Evolutionary conservation across 2,797 vertebrate genomes (phyloP).

Genomic region (Myripristis murdjan): DNA sequence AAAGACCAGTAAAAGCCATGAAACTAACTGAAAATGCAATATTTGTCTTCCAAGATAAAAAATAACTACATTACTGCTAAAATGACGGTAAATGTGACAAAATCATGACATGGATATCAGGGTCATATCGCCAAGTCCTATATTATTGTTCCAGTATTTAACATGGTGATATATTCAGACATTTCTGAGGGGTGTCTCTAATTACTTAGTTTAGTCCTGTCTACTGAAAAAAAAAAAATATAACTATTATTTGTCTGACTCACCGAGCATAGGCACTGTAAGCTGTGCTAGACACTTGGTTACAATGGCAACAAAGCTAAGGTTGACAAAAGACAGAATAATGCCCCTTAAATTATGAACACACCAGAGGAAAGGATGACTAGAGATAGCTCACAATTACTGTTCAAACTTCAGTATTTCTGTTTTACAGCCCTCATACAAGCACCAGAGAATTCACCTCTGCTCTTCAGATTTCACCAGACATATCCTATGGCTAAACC

Average conservation of each 20-base stretch:
- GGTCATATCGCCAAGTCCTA: too few relatives aligned
- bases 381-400: not conserved
- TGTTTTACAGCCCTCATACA: not conserved
- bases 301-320: conserved; percentile 34
- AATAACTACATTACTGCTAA: too few relatives aligned
- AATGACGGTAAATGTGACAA: too few relatives aligned
- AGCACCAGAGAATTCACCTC: not conserved
- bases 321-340: conserved; percentile 30
- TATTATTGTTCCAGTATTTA: too few relatives aligned
- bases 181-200: too few relatives aligned
- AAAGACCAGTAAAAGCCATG: too few relatives aligned
- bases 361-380: conserved; percentile 9
- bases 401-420: not conserved
- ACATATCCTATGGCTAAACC: conserved; percentile 11
- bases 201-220: too few relatives aligned
- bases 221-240: too few relatives aligned
- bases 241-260: not conserved
- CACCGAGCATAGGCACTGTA: conserved; percentile 34
- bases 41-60: too few relatives aligned
- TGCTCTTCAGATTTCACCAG: conserved; percentile 7
- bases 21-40: too few relatives aligned
- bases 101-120: too few relatives aligned
- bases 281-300: conserved; percentile 35
- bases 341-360: conserved; percentile 20
- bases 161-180: too few relatives aligned